Base-by-base conservation (phyloP, 2,113 vertebrate species). In the Herpetotheres cachinnans region DNA sequence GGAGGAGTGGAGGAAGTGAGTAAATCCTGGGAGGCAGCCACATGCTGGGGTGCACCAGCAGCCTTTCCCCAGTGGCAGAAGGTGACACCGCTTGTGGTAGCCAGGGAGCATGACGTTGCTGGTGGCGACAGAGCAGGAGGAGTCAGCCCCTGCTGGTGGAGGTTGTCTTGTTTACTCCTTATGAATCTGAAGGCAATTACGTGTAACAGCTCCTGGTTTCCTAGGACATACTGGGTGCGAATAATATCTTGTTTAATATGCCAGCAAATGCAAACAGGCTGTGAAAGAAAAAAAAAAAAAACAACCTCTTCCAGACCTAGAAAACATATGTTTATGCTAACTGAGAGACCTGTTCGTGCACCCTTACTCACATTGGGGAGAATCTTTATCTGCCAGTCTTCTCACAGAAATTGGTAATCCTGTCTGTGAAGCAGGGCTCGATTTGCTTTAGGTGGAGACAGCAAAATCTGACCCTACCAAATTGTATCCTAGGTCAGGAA, bases 291-390 rank as follows among this genome's bases (percentile, higher is more conserved):
- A 7, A 19, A n/a, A 27, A 36, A 30, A 22, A 22, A 12, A 13
- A 22, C 8, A 38, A 30, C 49, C 49, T 86, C 46, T 94, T 94
- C 70, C 82, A 96, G 87, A 77, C 82, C 71, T 85, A 25, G 74
- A 22, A 95, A 96, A 61, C 92, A 90, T 96, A 96, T 93, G 97
- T 84, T 92, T 92, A 69, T 82, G 36, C 63, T 83, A 81, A 81
- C 91, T 61, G 89, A 92, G 90, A 94, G 96, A 94, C 72, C 76
- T 81, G 80, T 95, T 97, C 88, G 93, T 93, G 76, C 90, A 89
- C 83, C 89, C 80, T 86, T 69, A 50, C 38, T 78, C 6, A 7
- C 0, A 1, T 30, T 0, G 0, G 66, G 61, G 69, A 46, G 70
- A 56, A 14, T 79, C 86, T 79, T 83, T 89, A 70, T 93, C 93